phyloP scores from a whole-genome alignment of 1,140 invertebrate genomes.

The Lethrus apterus region DNA sequence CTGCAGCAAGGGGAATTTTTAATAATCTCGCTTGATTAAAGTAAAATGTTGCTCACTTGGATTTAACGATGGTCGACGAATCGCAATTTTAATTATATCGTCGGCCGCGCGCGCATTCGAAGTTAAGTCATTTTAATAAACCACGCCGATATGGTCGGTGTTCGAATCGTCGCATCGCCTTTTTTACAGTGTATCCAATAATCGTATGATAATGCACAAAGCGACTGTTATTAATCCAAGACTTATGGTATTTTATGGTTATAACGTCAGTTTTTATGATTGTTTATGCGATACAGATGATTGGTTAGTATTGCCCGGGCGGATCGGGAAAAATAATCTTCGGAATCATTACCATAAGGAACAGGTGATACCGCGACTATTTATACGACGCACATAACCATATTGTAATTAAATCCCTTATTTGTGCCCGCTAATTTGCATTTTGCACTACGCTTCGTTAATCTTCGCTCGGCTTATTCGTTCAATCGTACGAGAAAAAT shows the following conservation, averaged over 20 bases:
- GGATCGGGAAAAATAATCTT: slow-evolving; percentile 23
- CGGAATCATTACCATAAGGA: slow-evolving; percentile 17
- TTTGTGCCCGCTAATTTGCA: slow-evolving; percentile 19
- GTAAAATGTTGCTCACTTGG: too few species aligned
- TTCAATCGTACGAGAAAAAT: too few species aligned
- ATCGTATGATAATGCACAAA: slow-evolving; percentile 38
- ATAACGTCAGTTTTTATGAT: slow-evolving; percentile 40
- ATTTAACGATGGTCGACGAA: too few species aligned
- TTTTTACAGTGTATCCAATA: slow-evolving; percentile 22
- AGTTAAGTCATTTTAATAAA: too few species aligned
- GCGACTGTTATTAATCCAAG: slow-evolving; percentile 35
- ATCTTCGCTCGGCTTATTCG: too few species aligned
- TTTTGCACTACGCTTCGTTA: slow-evolving; percentile 7
- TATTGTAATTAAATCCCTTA: slow-evolving; percentile 18
- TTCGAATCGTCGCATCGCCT: too few species aligned
- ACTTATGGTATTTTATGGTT: slow-evolving; percentile 39
- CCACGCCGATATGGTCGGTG: too few species aligned
- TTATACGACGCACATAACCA: not conserved
- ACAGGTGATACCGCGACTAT: not conserved
- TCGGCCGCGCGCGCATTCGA: too few species aligned
- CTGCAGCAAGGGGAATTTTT: too few species aligned
- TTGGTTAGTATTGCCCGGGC: slow-evolving; percentile 38
- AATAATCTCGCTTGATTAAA: too few species aligned
- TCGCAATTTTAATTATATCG: too few species aligned
- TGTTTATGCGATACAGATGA: slow-evolving; percentile 42